A percentile compares a stretch with the other conserved stretches of the same genome.
These are phyloP conservation scores for Glossophaga mutica DNA, from an alignment of 2,797 vertebrate species.

Conservation along the genomic window DNA sequence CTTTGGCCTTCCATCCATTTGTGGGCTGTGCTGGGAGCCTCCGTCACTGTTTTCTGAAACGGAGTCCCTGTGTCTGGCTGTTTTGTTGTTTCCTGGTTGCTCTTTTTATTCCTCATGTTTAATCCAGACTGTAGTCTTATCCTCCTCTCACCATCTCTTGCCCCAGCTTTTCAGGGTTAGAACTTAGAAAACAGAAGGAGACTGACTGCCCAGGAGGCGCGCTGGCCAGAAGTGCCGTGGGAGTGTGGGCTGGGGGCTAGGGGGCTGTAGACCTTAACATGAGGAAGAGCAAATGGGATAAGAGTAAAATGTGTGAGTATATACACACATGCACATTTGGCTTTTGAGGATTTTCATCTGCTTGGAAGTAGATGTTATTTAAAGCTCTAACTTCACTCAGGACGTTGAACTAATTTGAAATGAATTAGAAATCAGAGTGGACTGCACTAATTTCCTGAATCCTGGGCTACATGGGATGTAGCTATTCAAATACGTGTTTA, in stretches of 20 bases:
- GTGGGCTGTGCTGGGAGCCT: not conserved
- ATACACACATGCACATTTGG: not conserved
- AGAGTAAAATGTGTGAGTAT: not conserved
- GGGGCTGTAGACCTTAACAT: not conserved
- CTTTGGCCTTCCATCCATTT: not conserved
- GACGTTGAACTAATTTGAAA: not conserved
- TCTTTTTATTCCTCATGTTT: not conserved
- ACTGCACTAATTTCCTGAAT: not conserved
- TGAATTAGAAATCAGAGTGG: not conserved
- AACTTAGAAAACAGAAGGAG: not conserved
- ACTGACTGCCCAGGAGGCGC: not conserved
- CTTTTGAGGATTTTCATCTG: not conserved
- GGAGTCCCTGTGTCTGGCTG: not conserved
- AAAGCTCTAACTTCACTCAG: not conserved
- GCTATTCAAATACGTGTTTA: not conserved
- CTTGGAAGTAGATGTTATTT: constrained; percentile 14
- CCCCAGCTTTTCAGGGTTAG: not conserved
- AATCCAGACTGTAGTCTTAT: not conserved
- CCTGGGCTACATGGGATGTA: not conserved
- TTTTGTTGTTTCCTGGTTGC: not conserved
- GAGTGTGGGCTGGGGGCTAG: not conserved
- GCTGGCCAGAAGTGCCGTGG: not conserved
- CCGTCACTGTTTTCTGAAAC: not conserved
- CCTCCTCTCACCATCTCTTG: not conserved
- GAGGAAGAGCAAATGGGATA: not conserved